phyloP scores from a whole-genome alignment of 1,140 invertebrate genomes.

The Ostrea denselamellosa region DNA sequence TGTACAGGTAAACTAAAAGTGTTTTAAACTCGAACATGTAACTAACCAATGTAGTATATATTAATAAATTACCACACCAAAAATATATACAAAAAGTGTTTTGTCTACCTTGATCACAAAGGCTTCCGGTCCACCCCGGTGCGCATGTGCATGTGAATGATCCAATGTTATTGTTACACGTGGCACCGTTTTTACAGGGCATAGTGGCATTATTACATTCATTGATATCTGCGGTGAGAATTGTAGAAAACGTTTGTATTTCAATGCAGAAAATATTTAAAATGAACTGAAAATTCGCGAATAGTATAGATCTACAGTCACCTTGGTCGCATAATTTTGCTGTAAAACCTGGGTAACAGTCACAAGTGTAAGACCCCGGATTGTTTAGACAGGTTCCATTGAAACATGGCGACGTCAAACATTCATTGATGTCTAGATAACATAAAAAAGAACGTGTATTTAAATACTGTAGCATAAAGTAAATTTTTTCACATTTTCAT shows the following conservation, averaged over 20 bases:
- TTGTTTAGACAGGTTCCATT: constrained; percentile 20
- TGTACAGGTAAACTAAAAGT: too few species aligned
- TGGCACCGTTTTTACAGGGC: constrained; percentile 48
- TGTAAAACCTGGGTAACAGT: not conserved
- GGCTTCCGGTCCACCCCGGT: constrained; percentile 21
- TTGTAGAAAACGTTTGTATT: not conserved
- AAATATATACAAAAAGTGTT: not conserved
- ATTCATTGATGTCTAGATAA: constrained; percentile 3
- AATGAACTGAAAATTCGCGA: not conserved
- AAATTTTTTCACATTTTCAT: not conserved
- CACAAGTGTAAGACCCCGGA: not conserved
- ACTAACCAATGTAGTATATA: not conserved
- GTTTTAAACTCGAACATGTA: too few species aligned
- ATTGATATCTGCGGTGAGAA: constrained; percentile 43
- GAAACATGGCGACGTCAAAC: not conserved
- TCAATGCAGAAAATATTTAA: not conserved
- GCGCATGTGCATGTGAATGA: constrained; percentile 45
- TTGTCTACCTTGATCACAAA: constrained; percentile 38
- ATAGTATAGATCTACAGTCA: not conserved
- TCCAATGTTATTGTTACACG: constrained; percentile 50
- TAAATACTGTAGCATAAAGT: not conserved
- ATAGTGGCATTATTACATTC: constrained; percentile 42
- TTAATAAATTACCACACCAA: not conserved
- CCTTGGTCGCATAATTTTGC: not conserved
- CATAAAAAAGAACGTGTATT: not conserved